Evolutionary conservation across 2,797 vertebrate genomes (phyloP).

Genomic region (Pantherophis vulpinus): DNA sequence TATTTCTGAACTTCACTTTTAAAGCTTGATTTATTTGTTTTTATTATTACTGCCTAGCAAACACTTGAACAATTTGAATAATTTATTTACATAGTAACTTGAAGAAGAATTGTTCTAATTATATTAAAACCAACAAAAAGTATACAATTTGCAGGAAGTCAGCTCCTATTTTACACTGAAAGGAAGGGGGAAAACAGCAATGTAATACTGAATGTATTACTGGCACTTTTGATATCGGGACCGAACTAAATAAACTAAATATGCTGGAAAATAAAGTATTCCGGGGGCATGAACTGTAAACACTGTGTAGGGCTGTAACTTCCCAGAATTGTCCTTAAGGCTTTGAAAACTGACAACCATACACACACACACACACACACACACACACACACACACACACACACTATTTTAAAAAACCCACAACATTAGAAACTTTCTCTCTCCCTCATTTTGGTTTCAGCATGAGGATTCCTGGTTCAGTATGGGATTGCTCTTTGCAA

Average conservation of each 20-base stretch:
- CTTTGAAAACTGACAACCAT: not conserved
- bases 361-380: not conserved
- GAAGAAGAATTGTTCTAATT: not conserved
- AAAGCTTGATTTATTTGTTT: not conserved
- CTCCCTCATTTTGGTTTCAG: not conserved
- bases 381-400: not conserved
- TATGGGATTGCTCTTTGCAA: not conserved
- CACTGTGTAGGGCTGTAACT: not conserved
- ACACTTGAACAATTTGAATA: not conserved
- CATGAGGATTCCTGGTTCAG: not conserved
- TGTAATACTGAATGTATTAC: not conserved
- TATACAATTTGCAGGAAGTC: not conserved
- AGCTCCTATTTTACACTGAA: not conserved
- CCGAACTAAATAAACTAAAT: not conserved
- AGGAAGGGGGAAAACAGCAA: not conserved
- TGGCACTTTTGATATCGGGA: not conserved
- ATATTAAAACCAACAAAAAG: not conserved
- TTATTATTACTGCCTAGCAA: not conserved
- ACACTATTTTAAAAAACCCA: fast-evolving
- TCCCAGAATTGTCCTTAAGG: not conserved
- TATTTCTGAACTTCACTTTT: not conserved
- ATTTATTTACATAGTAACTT: not conserved
- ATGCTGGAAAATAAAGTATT: not conserved
- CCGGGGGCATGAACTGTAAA: not conserved
- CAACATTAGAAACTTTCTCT: not conserved